Evolutionary conservation across 2,888 invertebrate genomes (phyloP), one percentile per base, ranked within the genome.

Genomic region (Gymnoscelis rufifasciata): DNA sequence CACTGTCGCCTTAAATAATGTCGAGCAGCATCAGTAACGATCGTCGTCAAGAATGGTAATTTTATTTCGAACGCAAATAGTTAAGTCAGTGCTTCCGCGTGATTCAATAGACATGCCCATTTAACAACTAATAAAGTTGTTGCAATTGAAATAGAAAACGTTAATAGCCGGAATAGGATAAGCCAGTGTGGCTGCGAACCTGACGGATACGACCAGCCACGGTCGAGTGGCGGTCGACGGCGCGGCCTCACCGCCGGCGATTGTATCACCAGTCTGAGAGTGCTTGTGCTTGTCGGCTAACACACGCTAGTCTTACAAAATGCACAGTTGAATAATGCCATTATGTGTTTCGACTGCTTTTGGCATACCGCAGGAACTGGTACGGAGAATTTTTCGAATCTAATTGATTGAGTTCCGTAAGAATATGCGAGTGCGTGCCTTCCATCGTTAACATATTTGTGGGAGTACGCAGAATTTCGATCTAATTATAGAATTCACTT

Each of bases 311-410:
- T 67, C 60, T 64, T 60, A 59, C 60, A 61, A 65, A 59, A 66
- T 53, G 62, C 48, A 52, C 57, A 60, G 64, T 61, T 59, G 51
- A 58, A 48, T 46, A 47, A 40, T 23, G 15, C 33, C 35, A 45
- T 65, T 57, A 77, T 78, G 77, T 79, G 78, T 61, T 75, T 78
- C 57, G 72, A 76, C 58, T 75, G 78, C 54, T 61, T 74, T 60
- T 66, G 69, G 58, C 56, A 54, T 54, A 61, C 56, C 45, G 33
- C 53, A 7, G 30, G 52, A 47, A 37, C 38, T 19, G 53, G 53
- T 55, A 51, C 51, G 38, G 29, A 14, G 11, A 10, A 33, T 41
- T 41, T 14, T 41, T 28, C 12, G 11, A 13, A 33, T 40, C 12
- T 13, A 30, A 29, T 36, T 19, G 19, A 19, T 19, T 19, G 5